Conservation (phyloP, 1,140 invertebrate species). For the Leptestheria dahalacensis region DNA sequence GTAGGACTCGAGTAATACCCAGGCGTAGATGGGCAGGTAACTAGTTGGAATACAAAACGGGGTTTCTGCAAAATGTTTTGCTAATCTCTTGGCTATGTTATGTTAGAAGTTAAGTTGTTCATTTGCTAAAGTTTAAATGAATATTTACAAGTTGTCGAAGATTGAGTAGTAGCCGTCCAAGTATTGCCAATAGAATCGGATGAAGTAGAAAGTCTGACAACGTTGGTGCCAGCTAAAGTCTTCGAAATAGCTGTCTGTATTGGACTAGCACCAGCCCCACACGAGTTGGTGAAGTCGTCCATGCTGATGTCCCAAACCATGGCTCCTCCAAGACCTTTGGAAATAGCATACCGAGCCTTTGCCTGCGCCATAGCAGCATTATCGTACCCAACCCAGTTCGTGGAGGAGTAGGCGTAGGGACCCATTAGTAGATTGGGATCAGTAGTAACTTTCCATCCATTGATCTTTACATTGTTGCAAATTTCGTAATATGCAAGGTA, state of each 20-base stretch:
- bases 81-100: too few relatives aligned
- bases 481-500: constrained; percentile 21
- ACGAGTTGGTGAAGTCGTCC: constrained; percentile 20
- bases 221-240: neutral
- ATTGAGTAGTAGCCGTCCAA: too few relatives aligned
- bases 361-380: constrained; percentile 14
- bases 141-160: too few relatives aligned
- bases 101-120: too few relatives aligned
- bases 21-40: too few relatives aligned
- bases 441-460: constrained; percentile 15
- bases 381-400: constrained; percentile 21
- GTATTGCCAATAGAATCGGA: neutral
- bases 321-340: constrained; percentile 18
- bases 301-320: constrained; percentile 23
- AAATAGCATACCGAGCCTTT: constrained; percentile 19
- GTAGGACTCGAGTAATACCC: too few relatives aligned
- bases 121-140: too few relatives aligned
- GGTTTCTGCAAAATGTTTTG: too few relatives aligned
- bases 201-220: neutral
- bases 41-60: too few relatives aligned
- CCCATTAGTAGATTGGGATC: neutral
- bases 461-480: constrained; percentile 14
- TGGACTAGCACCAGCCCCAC: constrained; percentile 24
- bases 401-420: constrained; percentile 10
- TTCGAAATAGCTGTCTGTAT: constrained; percentile 21